Percentiles rank a stretch among this genome's conserved stretches.
These are phyloP conservation scores for Choreutis nemorana DNA, from an alignment of 2,888 invertebrate genomes.

Conservation along the genomic window DNA sequence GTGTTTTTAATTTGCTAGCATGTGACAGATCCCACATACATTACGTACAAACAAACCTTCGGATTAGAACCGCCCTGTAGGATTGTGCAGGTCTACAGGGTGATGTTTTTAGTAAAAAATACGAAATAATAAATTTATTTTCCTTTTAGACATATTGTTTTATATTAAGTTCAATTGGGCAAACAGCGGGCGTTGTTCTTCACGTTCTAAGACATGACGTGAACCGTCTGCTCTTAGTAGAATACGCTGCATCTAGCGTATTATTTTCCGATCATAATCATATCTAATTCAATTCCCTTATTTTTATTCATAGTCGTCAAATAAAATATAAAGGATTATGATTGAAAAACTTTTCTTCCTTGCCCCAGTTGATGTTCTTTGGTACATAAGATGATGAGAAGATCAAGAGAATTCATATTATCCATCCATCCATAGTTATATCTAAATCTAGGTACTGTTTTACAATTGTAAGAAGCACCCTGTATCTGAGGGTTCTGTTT, in stretches of 20 bases:
- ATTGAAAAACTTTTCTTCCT: constrained; percentile 5
- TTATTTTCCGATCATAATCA: no score
- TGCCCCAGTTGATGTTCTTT: constrained; percentile 5
- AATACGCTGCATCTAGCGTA: no score
- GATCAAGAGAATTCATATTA: constrained; percentile 12
- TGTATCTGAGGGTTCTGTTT: constrained; percentile 39
- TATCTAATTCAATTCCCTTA: no score
- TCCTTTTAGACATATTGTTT: no score
- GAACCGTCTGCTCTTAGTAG: no score
- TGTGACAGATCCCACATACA: constrained; percentile 54
- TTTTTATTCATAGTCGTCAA: no score
- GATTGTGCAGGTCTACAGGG: constrained; percentile 23
- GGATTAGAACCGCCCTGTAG: constrained; percentile 41
- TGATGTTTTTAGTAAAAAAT: constrained; percentile 21
- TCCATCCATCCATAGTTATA: no score
- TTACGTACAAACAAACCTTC: constrained; percentile 37
- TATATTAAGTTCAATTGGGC: no score
- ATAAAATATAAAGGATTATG: no score
- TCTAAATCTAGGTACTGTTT: not conserved
- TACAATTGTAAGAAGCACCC: constrained; percentile 20
- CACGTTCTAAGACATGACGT: no score
- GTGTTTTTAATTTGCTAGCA: constrained; percentile 42
- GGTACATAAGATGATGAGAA: not conserved
- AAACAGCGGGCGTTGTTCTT: no score
- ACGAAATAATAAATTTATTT: no score